Conservation (phyloP, 1,140 invertebrate species). For the Brachionus sp. region DNA sequence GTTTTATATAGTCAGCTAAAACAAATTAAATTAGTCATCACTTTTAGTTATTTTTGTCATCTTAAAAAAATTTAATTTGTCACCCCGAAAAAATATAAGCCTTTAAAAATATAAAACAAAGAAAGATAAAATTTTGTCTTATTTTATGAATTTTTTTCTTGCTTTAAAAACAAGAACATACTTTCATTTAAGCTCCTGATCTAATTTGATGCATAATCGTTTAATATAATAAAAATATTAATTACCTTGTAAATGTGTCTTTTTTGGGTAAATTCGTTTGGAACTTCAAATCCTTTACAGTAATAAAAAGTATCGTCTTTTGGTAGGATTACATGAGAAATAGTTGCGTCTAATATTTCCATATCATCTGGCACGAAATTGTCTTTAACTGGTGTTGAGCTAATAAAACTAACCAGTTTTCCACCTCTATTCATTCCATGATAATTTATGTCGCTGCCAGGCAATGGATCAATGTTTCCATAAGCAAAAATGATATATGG, state of each 20-base stretch:
- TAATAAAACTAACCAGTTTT: conserved; percentile 19
- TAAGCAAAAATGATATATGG: conserved; percentile 45
- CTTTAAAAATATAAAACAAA: too few relatives aligned
- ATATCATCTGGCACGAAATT: neutral
- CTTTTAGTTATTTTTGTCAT: too few relatives aligned
- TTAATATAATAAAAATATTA: neutral
- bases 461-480: conserved; percentile 13
- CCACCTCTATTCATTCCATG: conserved; percentile 30
- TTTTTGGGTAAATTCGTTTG: conserved; percentile 33
- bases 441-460: conserved; percentile 1
- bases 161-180: too few relatives aligned
- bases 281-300: neutral
- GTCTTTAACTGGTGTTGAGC: neutral
- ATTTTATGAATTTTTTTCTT: too few relatives aligned
- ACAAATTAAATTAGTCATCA: too few relatives aligned
- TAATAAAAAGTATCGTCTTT: conserved; percentile 26
- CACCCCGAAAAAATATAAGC: too few relatives aligned
- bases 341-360: neutral
- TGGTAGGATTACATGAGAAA: conserved; percentile 19
- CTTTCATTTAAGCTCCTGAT: too few relatives aligned
- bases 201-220: too few relatives aligned
- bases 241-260: conserved; percentile 37
- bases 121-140: too few relatives aligned
- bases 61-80: too few relatives aligned
- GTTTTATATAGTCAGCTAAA: too few relatives aligned